A percentile compares a stretch with the other conserved stretches of the same genome.
These are phyloP conservation scores for Lithophane leautieri DNA, from an alignment of 2,888 invertebrate genomes.

Conservation along the genomic window DNA sequence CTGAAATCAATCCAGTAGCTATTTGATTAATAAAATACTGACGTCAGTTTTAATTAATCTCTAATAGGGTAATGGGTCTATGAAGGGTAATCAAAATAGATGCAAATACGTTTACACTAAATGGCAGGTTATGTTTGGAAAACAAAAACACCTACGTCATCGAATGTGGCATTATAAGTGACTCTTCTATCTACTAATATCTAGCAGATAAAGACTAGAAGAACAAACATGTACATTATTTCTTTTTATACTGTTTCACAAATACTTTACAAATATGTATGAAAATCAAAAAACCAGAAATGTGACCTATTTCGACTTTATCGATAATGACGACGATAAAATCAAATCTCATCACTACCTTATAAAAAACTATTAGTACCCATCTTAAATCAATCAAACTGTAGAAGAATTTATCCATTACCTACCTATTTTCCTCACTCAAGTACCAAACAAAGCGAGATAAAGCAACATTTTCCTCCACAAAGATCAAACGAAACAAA, in stretches of 20 bases:
- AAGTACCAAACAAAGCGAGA: not conserved
- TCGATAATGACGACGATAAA: not conserved
- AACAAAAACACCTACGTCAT: not conserved
- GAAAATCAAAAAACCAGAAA: not conserved
- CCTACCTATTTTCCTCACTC: not conserved
- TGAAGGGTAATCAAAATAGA: too few relatives aligned
- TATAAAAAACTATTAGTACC: too few relatives aligned
- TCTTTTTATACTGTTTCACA: too few relatives aligned
- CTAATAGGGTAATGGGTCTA: too few relatives aligned
- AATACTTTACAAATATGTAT: not conserved
- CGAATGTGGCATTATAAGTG: too few relatives aligned
- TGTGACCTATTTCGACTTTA: not conserved
- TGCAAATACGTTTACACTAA: too few relatives aligned
- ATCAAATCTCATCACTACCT: not conserved
- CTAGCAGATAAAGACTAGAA: too few relatives aligned
- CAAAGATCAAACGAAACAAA: constrained; percentile 32
- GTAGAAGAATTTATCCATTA: not conserved
- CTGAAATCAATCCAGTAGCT: too few relatives aligned
- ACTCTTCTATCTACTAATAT: too few relatives aligned
- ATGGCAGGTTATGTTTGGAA: too few relatives aligned
- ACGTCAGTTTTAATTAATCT: too few relatives aligned
- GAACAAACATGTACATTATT: not conserved
- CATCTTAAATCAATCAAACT: not conserved
- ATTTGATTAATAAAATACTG: too few relatives aligned
- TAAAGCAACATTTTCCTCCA: constrained; percentile 13